Base-by-base conservation (phyloP, 1,140 invertebrate species). In the Zelostemma sp. region DNA sequence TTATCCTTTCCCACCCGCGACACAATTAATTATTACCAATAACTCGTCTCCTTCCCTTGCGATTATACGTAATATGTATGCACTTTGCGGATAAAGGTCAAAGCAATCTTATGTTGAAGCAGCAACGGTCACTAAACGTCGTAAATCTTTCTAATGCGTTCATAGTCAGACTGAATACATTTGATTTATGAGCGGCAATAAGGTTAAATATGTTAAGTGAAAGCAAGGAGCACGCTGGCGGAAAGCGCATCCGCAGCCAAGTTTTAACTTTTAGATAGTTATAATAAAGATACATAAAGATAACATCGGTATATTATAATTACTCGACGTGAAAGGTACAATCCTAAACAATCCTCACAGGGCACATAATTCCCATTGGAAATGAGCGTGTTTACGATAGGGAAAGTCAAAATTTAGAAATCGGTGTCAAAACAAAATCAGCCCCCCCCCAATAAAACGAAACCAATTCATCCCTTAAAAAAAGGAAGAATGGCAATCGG, bases 201-300 rank as follows among this genome's bases (percentile, higher is more conserved):
- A 73, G 73, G 67, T 73, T 65, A 75, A 73, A 75, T 70, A 73
- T 75, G 70, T 72, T 72, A 70, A 72, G 73, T 66, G 73, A 75
- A 70, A 75, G 72, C 68, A 46, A 63, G 47, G 45, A 65, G 57
- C 65, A 66, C 56, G 65, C 61, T 49, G 43, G 67, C 51, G 51
- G 55, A 49, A 59, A 54, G 54, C 17, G 31, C 43, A 45, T 15
- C 41, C 18, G 5, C 6, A 16, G 45, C 35, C 28, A 38, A 4
- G 35, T 11, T n/a, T n/a, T n/a, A n/a, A n/a, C n/a, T n/a, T n/a
- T n/a, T n/a, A 58, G 58, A 61, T 50, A 50, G 55, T 19, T 17
- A 45, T 21, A 18, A 57, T 64, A 64, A 64, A 17, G 54, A 46
- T 18, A 40, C 11, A 50, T 31, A 31, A n/a, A n/a, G n/a, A n/a